Conservation (phyloP, 1,140 invertebrate species). For the Anoplophora glabripennis region DNA sequence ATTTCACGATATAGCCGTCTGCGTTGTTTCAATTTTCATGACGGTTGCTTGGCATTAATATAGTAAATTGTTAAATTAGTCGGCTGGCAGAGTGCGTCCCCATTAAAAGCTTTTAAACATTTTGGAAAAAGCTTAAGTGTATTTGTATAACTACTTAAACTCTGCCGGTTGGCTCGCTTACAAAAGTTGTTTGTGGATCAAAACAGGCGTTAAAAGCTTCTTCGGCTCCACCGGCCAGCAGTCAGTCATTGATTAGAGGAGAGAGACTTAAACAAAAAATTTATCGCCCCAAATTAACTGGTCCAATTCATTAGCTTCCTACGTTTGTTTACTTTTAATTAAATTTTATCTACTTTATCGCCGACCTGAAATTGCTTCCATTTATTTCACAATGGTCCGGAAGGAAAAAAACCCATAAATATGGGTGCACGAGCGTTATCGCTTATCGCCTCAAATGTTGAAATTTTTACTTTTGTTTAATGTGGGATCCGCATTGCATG, state of each 20-base stretch:
- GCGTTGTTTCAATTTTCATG: too few species aligned
- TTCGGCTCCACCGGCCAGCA: slow-evolving; percentile 21
- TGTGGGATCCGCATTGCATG: too few species aligned
- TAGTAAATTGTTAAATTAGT: slow-evolving; percentile 7
- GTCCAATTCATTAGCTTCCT: slow-evolving; percentile 21
- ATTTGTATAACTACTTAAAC: slow-evolving; percentile 40
- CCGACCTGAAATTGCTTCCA: slow-evolving; percentile 19
- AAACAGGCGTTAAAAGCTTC: slow-evolving; percentile 39
- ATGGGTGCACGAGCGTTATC: too few species aligned
- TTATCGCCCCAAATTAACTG: slow-evolving; percentile 24
- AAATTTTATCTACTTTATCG: slow-evolving; percentile 28
- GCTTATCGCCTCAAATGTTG: too few species aligned
- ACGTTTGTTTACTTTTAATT: slow-evolving; percentile 17
- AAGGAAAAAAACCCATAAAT: slow-evolving; percentile 9
- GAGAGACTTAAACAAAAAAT: slow-evolving; percentile 22
- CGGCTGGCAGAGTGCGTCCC: slow-evolving; percentile 4
- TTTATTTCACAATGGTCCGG: slow-evolving; percentile 22
- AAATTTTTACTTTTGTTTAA: too few species aligned
- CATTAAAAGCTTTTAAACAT: slow-evolving; percentile 39
- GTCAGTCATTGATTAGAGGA: slow-evolving; percentile 27
- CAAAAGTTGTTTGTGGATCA: slow-evolving; percentile 39
- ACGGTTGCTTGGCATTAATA: slow-evolving; percentile 1
- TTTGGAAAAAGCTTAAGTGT: slow-evolving; percentile 39
- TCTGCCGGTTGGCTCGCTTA: slow-evolving; percentile 34
- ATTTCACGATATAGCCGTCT: too few species aligned